Evolutionary conservation across 92 coral and sea anemone genomes (phyloP), one percentile per base, ranked within the genome.

Genomic region (Zoanthus gigantus): DNA sequence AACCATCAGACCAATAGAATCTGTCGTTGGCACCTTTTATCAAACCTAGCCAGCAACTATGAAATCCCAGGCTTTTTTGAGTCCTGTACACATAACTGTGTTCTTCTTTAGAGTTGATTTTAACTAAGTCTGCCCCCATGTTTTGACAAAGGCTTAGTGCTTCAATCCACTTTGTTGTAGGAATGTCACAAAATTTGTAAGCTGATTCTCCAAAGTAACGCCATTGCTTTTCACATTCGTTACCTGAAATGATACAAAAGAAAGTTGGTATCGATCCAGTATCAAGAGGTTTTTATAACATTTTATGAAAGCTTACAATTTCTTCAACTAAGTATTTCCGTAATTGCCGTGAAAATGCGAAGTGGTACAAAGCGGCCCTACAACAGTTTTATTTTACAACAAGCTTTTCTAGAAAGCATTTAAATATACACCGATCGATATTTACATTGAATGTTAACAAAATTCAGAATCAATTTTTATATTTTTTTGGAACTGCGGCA

Each of bases 101-200:
- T 83, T 83, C 86, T 65, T 17, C 15, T 23, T 69, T 50, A 7
- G 77, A 31, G 16, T 17, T 68, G 9, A 83, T 83, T 42, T 66
- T 68, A 44, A 60, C n/a, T 31, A 83, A 44, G 18, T 83, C 86
- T 45, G 76, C 86, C 5, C 86, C 86, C 60, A 83, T 69, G 57
- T 83, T 61, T 56, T 63, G 86, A 61, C 86, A 83, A 17, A 14
- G 37, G 13, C 37, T 83, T 23, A 53, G 86, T 6, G 87, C 87
- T 8, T 10, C 87, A 45, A 52, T 47, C 87, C 87, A 69, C 3
- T 83, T 75, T 12, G 50, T 37, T 13, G 87, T 71, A 52, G 87
- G 87, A 48, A 83, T 71, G n/a, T 83, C 67, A n/a, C 76, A 71
- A 31, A 83, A 72, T 7, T 50, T 72, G 78, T 68, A 69, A 42